These are phyloP conservation scores for Panzeria rudis DNA, from an alignment of 2,888 invertebrate species.

Conservation along the genomic window DNA sequence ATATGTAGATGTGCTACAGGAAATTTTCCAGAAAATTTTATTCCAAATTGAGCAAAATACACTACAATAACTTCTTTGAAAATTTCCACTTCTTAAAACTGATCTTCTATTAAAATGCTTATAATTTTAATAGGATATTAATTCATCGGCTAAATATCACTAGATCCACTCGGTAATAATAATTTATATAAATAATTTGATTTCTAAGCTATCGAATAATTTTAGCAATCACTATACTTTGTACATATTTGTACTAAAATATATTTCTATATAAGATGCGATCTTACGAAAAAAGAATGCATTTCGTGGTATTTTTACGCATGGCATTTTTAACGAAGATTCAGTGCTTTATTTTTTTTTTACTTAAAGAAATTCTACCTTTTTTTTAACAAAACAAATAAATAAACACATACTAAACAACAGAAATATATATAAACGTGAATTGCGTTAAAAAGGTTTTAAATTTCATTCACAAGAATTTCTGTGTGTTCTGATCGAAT, in stretches of 20 bases:
- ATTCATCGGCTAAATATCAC: no score
- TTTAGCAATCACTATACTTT: slow-evolving; percentile 30
- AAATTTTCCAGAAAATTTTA: no score
- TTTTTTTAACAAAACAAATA: slow-evolving; percentile 50
- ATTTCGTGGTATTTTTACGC: slow-evolving; percentile 83
- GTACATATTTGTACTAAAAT: neutral
- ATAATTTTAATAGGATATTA: no score
- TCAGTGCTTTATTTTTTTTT: slow-evolving; percentile 47
- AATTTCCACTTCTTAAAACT: no score
- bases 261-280: slow-evolving; percentile 12
- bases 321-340: slow-evolving; percentile 74
- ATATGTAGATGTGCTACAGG: no score
- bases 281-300: slow-evolving; percentile 64
- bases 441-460: slow-evolving; percentile 76
- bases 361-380: slow-evolving; percentile 66
- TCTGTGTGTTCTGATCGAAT: slow-evolving; percentile 70
- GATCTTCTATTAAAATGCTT: no score
- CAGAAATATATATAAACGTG: slow-evolving; percentile 52
- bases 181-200: neutral
- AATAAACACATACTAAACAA: slow-evolving; percentile 36
- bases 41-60: no score
- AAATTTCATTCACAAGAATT: slow-evolving; percentile 81
- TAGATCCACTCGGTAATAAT: no score
- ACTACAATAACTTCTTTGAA: no score
- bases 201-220: neutral